These are phyloP conservation scores for Menura novaehollandiae DNA, from an alignment of 2,113 vertebrate species.

Conservation along the genomic window DNA sequence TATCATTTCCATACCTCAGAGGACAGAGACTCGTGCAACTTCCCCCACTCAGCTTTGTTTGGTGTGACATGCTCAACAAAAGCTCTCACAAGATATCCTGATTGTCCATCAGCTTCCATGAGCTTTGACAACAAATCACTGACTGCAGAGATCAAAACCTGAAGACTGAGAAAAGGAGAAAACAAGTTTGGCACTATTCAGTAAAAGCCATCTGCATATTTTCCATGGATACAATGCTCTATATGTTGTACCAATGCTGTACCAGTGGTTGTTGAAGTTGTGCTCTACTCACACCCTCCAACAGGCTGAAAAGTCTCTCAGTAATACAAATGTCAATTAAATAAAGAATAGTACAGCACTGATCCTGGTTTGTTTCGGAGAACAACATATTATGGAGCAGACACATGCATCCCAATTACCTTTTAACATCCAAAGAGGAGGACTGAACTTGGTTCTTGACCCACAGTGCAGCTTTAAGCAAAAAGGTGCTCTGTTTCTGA, in stretches of 20 bases:
- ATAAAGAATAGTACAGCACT: background rate
- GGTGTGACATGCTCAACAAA: constrained; percentile 77
- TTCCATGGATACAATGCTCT: background rate
- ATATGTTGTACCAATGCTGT: background rate
- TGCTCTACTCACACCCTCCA: background rate
- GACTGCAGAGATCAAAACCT: constrained; percentile 80
- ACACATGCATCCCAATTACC: constrained; percentile 68
- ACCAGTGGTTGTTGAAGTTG: background rate
- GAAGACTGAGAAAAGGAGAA: constrained; percentile 76
- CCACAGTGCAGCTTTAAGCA: constrained; percentile 84
- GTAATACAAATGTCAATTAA: background rate
- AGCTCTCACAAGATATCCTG: constrained; percentile 61
- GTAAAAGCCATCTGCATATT: background rate
- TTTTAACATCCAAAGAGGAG: constrained; percentile 77
- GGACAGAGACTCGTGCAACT: constrained; percentile 79
- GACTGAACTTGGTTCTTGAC: constrained; percentile 83
- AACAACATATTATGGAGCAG: background rate
- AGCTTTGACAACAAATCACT: constrained; percentile 77
- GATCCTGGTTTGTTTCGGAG: background rate
- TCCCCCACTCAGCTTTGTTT: constrained; percentile 78
- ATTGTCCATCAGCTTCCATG: constrained; percentile 64
- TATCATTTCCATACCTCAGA: constrained; percentile 75
- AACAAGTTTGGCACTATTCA: background rate
- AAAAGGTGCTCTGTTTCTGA: constrained; percentile 77
- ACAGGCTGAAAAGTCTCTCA: background rate